phyloP scores from a whole-genome alignment of 1,140 invertebrate species.

The Ostrea edulis region DNA sequence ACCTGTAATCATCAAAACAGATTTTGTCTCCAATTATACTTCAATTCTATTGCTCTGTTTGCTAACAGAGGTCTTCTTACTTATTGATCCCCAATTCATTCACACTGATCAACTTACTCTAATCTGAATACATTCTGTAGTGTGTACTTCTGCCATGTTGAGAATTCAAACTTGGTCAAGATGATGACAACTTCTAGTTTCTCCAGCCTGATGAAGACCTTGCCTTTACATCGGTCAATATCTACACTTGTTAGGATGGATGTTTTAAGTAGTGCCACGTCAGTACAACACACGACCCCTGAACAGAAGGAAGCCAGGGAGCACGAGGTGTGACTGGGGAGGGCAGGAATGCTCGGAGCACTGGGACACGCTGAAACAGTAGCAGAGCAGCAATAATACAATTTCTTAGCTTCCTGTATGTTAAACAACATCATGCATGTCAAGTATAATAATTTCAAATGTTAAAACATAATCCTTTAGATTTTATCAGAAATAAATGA shows the following conservation, averaged over 20 bases:
- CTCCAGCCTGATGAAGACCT: conserved; percentile 51
- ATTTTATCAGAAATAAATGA: too few species aligned
- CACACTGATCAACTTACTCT: not conserved
- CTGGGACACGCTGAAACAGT: not conserved
- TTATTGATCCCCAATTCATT: not conserved
- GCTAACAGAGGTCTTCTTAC: not conserved
- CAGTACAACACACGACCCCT: conserved; percentile 44
- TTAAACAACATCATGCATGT: too few species aligned
- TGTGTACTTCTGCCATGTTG: conserved; percentile 8
- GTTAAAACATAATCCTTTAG: too few species aligned
- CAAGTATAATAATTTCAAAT: too few species aligned
- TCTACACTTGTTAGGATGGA: conserved; percentile 41
- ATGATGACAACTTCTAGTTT: conserved; percentile 14
- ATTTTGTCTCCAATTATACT: too few species aligned
- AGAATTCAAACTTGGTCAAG: conserved; percentile 33
- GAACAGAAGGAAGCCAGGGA: conserved; percentile 41
- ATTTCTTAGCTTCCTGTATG: not conserved
- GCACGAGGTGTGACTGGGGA: conserved; percentile 47
- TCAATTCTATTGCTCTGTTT: not conserved
- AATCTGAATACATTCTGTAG: conserved; percentile 44
- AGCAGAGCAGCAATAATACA: not conserved
- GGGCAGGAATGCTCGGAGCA: conserved; percentile 29
- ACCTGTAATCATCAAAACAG: too few species aligned
- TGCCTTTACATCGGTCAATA: conserved; percentile 54
- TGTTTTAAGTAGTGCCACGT: conserved; percentile 48